Percentiles rank a stretch among this genome's conserved stretches.
phyloP scores from a whole-genome alignment of 2,888 invertebrate genomes.

The Drosophila dives region DNA sequence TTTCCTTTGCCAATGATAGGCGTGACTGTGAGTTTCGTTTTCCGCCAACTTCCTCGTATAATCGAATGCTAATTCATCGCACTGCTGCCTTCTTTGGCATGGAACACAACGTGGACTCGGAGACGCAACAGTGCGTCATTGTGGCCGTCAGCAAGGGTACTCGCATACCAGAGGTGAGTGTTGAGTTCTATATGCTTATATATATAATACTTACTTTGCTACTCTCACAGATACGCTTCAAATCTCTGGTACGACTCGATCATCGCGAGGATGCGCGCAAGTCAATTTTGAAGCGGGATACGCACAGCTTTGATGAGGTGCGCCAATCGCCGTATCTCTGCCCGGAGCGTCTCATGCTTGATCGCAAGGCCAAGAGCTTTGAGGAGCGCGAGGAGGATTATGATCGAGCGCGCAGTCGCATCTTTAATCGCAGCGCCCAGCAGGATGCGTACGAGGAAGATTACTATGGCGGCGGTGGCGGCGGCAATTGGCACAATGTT shows the following conservation, averaged over 20 bases:
- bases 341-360: conserved; percentile 88
- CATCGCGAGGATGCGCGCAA: conserved; percentile 89
- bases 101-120: conserved; percentile 96
- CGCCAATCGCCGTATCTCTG: conserved; percentile 85
- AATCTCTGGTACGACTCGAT: conserved; percentile 88
- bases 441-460: conserved; percentile 77
- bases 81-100: conserved; percentile 97
- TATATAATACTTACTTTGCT: neutral
- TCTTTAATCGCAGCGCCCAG: conserved; percentile 87
- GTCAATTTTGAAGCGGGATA: conserved; percentile 93
- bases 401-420: conserved; percentile 92
- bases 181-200: neutral
- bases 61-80: conserved; percentile 97
- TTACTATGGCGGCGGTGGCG: conserved; percentile 59
- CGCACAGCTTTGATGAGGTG: conserved; percentile 92
- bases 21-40: conserved; percentile 91
- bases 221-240: conserved; percentile 87
- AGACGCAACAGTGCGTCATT: conserved; percentile 91
- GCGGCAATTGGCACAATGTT: conserved; percentile 67
- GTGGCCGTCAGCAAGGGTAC: conserved; percentile 90
- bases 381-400: conserved; percentile 97
- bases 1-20: conserved; percentile 83
- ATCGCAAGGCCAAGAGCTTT: conserved; percentile 92
- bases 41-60: conserved; percentile 97
- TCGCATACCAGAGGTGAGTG: conserved; percentile 84